Conservation (phyloP, 23 tunicate genomes). For the Clavelina lepadiformis region DNA sequence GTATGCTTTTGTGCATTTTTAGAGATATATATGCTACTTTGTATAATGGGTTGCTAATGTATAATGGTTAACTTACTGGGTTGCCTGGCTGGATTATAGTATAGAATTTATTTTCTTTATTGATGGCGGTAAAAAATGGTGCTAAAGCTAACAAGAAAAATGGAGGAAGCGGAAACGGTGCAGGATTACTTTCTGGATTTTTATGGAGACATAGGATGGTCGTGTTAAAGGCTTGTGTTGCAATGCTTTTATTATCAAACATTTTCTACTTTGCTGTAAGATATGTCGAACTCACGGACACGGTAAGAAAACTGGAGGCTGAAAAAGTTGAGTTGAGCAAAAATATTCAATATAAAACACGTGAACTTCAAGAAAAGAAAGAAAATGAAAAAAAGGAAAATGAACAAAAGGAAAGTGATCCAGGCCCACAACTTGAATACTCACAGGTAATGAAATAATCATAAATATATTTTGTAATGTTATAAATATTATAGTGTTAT, state of each 20-base stretch:
- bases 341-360: slow-evolving; percentile 11
- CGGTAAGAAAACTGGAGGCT: slow-evolving; percentile 55
- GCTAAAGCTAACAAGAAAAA: too few species aligned
- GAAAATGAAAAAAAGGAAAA: slow-evolving; percentile 7
- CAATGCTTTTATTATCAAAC: slow-evolving; percentile 37
- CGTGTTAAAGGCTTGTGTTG: slow-evolving; percentile 35
- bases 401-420: slow-evolving; percentile 7
- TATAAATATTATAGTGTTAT: too few species aligned
- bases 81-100: too few species aligned
- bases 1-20: too few species aligned
- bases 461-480: not conserved
- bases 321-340: slow-evolving; percentile 14
- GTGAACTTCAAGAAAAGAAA: slow-evolving; percentile 11
- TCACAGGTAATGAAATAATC: slow-evolving; percentile 9
- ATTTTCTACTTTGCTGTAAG: slow-evolving; percentile 63
- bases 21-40: too few species aligned
- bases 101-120: too few species aligned
- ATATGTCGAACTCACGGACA: slow-evolving; percentile 55
- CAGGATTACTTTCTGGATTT: not conserved
- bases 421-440: slow-evolving; percentile 22
- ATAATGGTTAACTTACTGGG: too few species aligned
- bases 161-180: slow-evolving; percentile 2
- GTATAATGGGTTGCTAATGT: too few species aligned
- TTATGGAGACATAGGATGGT: slow-evolving; percentile 36
- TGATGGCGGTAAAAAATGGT: slow-evolving; percentile 20